phyloP scores from a whole-genome alignment of 2,888 invertebrate species.

The Xestia sexstrigata region DNA sequence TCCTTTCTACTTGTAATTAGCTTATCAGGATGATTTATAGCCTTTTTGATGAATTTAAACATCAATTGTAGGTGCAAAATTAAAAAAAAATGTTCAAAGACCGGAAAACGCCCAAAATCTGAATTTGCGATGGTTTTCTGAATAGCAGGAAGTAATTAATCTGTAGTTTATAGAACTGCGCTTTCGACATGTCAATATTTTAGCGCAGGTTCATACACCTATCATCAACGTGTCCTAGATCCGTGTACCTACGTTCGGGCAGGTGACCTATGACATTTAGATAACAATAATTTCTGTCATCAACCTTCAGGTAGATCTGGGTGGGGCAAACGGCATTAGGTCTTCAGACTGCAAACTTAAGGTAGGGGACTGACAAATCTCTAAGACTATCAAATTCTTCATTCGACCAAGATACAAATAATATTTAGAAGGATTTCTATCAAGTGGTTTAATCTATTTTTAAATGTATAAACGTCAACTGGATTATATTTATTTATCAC shows the following conservation, averaged over 20 bases:
- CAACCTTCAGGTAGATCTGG: not conserved
- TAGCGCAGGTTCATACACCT: not conserved
- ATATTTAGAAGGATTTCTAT: not conserved
- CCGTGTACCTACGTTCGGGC: not conserved
- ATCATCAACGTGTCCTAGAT: slow-evolving; percentile 15
- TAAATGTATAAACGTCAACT: not conserved
- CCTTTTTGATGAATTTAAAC: not conserved
- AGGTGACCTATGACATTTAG: not conserved
- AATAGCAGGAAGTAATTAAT: not conserved
- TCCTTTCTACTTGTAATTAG: slow-evolving; percentile 69
- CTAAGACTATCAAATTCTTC: not conserved
- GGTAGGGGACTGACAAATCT: too few relatives aligned
- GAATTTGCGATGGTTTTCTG: not conserved
- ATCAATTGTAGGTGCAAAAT: not conserved
- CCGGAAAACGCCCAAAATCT: not conserved
- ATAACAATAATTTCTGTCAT: not conserved
- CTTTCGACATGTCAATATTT: slow-evolving; percentile 3
- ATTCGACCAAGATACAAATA: not conserved
- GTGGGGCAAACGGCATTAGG: too few relatives aligned
- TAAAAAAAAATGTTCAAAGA: not conserved
- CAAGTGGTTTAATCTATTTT: not conserved
- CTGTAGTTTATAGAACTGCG: not conserved
- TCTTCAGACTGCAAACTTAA: too few relatives aligned
- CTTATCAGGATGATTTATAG: slow-evolving; percentile 3
- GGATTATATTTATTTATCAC: not conserved